Conservation (phyloP, 53 echinoderm and acorn worm genomes). For the Holothuria leucospilota region DNA sequence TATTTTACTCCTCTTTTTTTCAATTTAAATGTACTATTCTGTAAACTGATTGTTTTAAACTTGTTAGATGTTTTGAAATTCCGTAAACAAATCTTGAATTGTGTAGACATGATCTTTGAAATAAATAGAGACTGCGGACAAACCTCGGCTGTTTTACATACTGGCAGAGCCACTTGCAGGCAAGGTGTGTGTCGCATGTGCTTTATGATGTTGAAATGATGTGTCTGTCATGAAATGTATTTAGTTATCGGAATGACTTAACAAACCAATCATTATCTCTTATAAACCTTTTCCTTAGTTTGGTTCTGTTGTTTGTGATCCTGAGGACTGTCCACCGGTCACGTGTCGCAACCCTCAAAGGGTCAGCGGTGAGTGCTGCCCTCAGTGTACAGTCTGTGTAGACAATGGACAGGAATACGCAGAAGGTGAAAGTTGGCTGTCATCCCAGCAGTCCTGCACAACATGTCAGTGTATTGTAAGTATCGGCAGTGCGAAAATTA, state of each 20-base stretch:
- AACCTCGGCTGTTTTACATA: too few relatives aligned
- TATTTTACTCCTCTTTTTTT: too few relatives aligned
- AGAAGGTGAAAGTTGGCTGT: slow-evolving; percentile 76
- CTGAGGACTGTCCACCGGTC: slow-evolving; percentile 65
- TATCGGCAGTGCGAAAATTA: not conserved
- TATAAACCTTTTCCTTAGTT: slow-evolving; percentile 2
- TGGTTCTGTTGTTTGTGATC: slow-evolving; percentile 74
- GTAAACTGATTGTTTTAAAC: too few relatives aligned
- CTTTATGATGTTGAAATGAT: too few relatives aligned
- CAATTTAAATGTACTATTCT: too few relatives aligned
- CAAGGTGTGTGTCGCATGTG: too few relatives aligned
- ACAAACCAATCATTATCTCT: not conserved
- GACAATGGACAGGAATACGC: slow-evolving; percentile 77
- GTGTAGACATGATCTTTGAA: too few relatives aligned
- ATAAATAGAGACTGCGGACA: too few relatives aligned
- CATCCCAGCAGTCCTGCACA: slow-evolving; percentile 57
- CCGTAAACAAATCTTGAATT: too few relatives aligned
- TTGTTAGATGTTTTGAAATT: too few relatives aligned
- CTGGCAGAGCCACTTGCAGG: too few relatives aligned
- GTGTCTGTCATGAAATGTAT: too few relatives aligned
- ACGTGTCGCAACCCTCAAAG: slow-evolving; percentile 74
- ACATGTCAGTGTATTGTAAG: slow-evolving; percentile 69
- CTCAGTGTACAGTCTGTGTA: slow-evolving; percentile 77
- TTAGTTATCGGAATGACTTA: not conserved
- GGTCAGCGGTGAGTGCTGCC: slow-evolving; percentile 85